Evolutionary conservation across 2,888 invertebrate genomes (phyloP).

Genomic region (Thelaira solivaga): DNA sequence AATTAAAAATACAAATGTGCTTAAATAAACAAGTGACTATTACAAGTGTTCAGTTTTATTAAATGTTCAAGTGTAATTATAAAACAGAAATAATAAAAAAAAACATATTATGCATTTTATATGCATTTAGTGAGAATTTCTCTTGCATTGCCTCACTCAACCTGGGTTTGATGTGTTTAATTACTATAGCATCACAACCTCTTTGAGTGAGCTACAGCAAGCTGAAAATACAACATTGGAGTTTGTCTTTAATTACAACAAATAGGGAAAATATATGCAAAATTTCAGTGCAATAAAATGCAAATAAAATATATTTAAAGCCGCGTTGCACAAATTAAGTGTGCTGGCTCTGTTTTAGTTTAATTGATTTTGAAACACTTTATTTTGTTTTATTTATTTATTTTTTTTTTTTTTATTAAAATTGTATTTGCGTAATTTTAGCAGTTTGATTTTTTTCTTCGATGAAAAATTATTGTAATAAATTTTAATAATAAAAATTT

Average conservation of each 20-base stretch:
- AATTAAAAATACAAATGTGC: not conserved
- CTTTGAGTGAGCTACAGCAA: constrained; percentile 63
- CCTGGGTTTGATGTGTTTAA: constrained; percentile 63
- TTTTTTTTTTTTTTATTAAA: too few species aligned
- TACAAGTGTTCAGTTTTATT: constrained; percentile 14
- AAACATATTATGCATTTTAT: not conserved
- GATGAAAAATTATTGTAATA: too few species aligned
- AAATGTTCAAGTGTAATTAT: constrained; percentile 19
- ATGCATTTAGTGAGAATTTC: constrained; percentile 37
- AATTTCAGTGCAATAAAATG: too few species aligned
- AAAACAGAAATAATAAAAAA: not conserved
- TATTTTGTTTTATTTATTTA: too few species aligned
- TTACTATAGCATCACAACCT: constrained; percentile 63
- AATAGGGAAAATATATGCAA: not conserved
- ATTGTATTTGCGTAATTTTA: too few species aligned
- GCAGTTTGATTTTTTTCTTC: too few species aligned
- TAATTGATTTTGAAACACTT: too few species aligned
- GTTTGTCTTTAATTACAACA: not conserved
- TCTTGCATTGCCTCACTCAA: constrained; percentile 63
- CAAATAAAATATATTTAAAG: too few species aligned
- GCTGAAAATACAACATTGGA: constrained; percentile 50
- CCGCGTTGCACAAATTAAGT: too few species aligned
- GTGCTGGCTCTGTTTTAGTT: too few species aligned
- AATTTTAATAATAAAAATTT: too few species aligned
- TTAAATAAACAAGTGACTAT: not conserved